phyloP scores from a whole-genome alignment of 2,797 vertebrate genomes.

The Apodemus agrarius region DNA sequence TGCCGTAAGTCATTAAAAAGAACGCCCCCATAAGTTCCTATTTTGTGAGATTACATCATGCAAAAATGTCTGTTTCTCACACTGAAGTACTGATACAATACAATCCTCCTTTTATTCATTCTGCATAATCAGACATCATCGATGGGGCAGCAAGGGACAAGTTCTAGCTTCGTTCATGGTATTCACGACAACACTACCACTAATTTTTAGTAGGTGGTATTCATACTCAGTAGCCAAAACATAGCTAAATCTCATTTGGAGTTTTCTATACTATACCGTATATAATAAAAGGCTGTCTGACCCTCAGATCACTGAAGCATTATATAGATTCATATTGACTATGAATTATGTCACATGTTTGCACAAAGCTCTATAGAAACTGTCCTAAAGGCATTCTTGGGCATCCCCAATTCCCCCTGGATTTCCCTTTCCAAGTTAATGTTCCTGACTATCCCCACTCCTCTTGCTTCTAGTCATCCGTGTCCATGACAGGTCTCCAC shows the following conservation, averaged over 20 bases:
- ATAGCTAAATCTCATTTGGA: not conserved
- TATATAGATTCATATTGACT: not conserved
- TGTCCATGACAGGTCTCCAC: not conserved
- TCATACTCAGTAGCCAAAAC: not conserved
- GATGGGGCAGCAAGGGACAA: not conserved
- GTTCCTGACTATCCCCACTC: not conserved
- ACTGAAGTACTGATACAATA: not conserved
- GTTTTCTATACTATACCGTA: not conserved
- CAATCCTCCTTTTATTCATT: not conserved
- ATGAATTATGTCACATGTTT: constrained; percentile 21
- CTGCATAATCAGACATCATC: not conserved
- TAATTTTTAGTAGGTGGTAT: not conserved
- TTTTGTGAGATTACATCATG: not conserved
- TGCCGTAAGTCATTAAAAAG: not conserved
- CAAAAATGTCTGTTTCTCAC: not conserved
- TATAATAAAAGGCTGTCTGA: not conserved
- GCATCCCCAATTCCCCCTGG: not conserved
- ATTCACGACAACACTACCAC: not conserved
- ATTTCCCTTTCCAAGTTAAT: not conserved
- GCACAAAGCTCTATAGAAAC: not conserved
- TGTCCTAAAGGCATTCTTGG: not conserved
- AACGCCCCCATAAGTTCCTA: not conserved
- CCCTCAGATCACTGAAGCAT: not conserved
- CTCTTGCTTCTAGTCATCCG: not conserved
- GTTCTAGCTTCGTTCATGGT: not conserved